These are phyloP conservation scores for Dermatemys mawii DNA, from an alignment of 2,113 vertebrate species.

Conservation along the genomic window DNA sequence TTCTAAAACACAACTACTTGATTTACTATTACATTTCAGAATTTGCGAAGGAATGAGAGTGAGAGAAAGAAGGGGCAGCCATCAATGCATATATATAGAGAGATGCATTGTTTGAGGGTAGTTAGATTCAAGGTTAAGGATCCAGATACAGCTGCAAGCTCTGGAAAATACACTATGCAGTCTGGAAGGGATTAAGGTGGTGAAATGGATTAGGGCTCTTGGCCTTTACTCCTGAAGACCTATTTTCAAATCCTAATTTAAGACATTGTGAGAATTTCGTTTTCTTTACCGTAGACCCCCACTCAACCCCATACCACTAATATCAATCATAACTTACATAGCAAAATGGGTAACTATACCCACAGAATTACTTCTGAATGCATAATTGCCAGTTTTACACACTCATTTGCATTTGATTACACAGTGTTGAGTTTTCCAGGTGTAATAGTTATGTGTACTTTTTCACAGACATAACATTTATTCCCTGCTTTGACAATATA, in stretches of 20 bases:
- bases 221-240: too few relatives aligned
- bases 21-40: constrained; percentile 29
- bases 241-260: background rate
- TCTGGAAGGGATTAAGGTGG: background rate
- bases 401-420: background rate
- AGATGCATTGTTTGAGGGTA: background rate
- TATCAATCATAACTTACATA: background rate
- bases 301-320: background rate
- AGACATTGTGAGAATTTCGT: background rate
- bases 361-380: background rate
- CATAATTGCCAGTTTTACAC: background rate
- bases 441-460: rapidly evolving
- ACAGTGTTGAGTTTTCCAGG: background rate
- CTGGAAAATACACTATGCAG: background rate
- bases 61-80: background rate
- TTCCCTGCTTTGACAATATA: background rate
- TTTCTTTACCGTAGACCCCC: background rate
- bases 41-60: background rate
- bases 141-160: background rate
- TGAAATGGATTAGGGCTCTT: background rate
- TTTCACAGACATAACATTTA: background rate
- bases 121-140: background rate
- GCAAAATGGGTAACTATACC: background rate
- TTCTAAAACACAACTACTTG: constrained; percentile 20
- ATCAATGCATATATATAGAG: rapidly evolving